A percentile compares a stretch with the other conserved stretches of the same genome.
Conservation (phyloP, 30 jellyfish, hydroid and myxozoan species). For the Rhopilema esculentum region DNA sequence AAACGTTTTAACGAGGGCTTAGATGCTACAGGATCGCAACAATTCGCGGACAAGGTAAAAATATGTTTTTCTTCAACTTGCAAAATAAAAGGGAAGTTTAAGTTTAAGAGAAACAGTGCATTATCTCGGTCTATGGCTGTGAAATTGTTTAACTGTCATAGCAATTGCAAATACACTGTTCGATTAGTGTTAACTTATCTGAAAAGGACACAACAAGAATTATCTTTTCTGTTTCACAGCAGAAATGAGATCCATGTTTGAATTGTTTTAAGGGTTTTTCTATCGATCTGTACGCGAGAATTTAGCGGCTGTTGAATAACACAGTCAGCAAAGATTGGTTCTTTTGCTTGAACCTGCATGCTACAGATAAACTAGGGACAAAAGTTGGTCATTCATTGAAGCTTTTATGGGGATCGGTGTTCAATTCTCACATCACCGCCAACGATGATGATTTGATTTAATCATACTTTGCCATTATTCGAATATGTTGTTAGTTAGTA, state of each 20-base stretch:
- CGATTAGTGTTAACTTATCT: not conserved
- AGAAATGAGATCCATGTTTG: no score
- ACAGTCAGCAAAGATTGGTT: not conserved
- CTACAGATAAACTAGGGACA: not conserved
- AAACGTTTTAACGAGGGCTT: not conserved
- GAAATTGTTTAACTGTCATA: not conserved
- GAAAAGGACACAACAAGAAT: not conserved
- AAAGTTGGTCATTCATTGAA: not conserved
- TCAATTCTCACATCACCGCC: no score
- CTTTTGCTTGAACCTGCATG: not conserved
- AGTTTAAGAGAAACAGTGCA: not conserved
- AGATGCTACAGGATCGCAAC: not conserved
- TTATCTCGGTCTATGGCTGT: not conserved
- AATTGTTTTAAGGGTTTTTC: no score
- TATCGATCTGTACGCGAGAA: no score
- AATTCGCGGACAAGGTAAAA: not conserved
- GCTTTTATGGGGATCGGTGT: no score
- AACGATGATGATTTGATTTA: no score
- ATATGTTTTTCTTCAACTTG: not conserved
- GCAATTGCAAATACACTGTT: not conserved
- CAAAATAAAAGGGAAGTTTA: not conserved
- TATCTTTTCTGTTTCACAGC: not conserved
- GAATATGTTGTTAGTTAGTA: not conserved
- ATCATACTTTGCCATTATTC: not conserved
- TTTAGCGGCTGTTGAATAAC: no score